A percentile compares a stretch with the other conserved stretches of the same genome.
phyloP scores from a whole-genome alignment of 1,140 invertebrate genomes.

The Arctopsyche grandis region DNA sequence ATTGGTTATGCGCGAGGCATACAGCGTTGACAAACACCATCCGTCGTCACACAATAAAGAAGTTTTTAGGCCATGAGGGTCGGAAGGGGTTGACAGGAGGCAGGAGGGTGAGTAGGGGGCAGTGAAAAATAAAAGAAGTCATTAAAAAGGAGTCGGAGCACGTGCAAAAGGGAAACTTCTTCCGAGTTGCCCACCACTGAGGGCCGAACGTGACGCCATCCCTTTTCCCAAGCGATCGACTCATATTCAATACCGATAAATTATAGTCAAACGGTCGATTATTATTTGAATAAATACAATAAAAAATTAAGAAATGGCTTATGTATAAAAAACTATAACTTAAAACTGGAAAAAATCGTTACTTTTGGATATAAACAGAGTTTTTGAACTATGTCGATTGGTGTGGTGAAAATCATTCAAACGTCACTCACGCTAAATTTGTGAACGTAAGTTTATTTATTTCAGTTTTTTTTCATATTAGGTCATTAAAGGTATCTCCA shows the following conservation, averaged over 20 bases:
- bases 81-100: background rate
- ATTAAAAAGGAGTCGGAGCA: slow-evolving; percentile 34
- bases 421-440: no score
- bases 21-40: background rate
- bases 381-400: no score
- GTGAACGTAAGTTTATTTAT: no score
- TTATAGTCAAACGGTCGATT: no score
- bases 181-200: background rate
- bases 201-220: slow-evolving; percentile 26
- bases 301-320: no score
- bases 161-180: slow-evolving; percentile 34
- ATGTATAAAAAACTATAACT: background rate
- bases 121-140: slow-evolving; percentile 39
- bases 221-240: background rate
- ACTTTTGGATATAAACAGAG: no score
- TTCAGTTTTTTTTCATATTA: no score
- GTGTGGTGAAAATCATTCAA: no score
- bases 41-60: slow-evolving; percentile 21
- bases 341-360: no score
- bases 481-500: no score
- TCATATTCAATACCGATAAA: background rate
- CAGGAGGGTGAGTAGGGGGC: background rate
- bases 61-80: background rate
- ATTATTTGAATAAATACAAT: no score
- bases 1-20: slow-evolving; percentile 16